Evolutionary conservation across 2,797 vertebrate genomes (phyloP).

Genomic region (Acropternis orthonyx): DNA sequence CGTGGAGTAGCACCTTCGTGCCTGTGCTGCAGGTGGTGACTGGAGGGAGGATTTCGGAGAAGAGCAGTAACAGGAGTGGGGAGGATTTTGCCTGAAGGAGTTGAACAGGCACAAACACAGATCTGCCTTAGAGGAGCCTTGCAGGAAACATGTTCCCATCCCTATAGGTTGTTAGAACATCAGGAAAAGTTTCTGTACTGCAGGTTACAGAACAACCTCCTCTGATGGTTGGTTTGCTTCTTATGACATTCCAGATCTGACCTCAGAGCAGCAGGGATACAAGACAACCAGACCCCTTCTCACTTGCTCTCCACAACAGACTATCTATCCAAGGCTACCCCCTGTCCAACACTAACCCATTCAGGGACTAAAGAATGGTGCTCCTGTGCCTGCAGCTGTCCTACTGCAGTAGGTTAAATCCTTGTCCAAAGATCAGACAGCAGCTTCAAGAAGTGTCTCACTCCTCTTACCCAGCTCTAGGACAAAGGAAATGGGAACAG

Average conservation of each 20-base stretch:
- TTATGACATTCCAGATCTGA: not conserved
- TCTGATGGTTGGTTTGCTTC: not conserved
- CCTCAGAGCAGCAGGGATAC: not conserved
- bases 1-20: rapidly evolving
- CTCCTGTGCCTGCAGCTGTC: not conserved
- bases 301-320: rapidly evolving
- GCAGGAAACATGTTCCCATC: not conserved
- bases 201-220: not conserved
- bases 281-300: not conserved
- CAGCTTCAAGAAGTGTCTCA: not conserved
- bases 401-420: not conserved
- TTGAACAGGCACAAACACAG: not conserved
- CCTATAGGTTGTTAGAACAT: rapidly evolving
- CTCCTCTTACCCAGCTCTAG: rapidly evolving
- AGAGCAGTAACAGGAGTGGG: not conserved
- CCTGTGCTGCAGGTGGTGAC: no score
- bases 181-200: not conserved
- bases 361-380: not conserved
- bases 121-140: not conserved
- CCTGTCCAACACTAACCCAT: not conserved
- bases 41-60: not conserved
- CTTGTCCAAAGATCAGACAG: not conserved
- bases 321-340: not conserved
- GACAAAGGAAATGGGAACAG: not conserved
- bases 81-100: not conserved